Conservation (phyloP, 2,888 invertebrate species). For the Parapristionchus giblindavisi region DNA sequence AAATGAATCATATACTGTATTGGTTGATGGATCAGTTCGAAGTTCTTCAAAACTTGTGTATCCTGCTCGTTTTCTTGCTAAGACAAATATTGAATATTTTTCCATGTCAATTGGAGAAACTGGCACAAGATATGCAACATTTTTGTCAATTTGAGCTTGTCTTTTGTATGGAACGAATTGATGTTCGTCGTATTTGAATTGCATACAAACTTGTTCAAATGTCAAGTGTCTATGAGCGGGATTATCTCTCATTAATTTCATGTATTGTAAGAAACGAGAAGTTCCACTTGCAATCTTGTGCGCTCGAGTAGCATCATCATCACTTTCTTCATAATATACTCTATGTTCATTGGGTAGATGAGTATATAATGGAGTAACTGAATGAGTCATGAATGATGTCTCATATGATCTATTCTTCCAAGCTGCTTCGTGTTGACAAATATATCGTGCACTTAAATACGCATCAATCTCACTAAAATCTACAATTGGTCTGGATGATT, state of each 20-base stretch:
- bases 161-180: background rate
- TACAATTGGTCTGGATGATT: background rate
- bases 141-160: background rate
- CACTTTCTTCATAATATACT: background rate
- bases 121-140: background rate
- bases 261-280: background rate
- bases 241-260: background rate
- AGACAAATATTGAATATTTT: slow-evolving; percentile 3
- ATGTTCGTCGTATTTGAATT: too few relatives aligned
- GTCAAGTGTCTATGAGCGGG: background rate
- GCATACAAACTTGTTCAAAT: background rate
- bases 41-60: slow-evolving; percentile 1
- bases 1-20: background rate
- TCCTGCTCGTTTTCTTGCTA: slow-evolving; percentile 1
- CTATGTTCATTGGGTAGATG: background rate
- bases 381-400: background rate
- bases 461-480: slow-evolving; percentile 64
- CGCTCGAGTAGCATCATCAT: background rate
- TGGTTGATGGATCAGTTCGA: background rate
- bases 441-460: slow-evolving; percentile 65
- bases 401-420: slow-evolving; percentile 64
- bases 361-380: background rate
- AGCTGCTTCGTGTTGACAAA: slow-evolving; percentile 65
- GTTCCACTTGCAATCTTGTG: background rate
- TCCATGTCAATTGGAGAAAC: background rate